Percentiles rank a stretch among this genome's conserved stretches.
Conservation (phyloP, 2,888 invertebrate species). For the Deroplatys truncata region DNA sequence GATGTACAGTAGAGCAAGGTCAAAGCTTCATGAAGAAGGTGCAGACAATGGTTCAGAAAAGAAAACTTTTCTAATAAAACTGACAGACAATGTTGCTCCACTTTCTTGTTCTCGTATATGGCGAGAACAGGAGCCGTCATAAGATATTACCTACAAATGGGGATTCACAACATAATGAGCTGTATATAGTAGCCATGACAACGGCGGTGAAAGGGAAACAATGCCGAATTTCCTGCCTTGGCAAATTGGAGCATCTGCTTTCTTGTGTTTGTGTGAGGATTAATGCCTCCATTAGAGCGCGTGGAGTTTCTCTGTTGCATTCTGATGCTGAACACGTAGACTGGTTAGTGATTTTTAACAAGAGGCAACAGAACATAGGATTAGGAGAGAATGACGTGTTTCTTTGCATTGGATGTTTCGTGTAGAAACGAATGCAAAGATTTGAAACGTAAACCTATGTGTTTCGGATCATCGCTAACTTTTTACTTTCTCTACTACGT, state of each 20-base stretch:
- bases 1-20: neutral
- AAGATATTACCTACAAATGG: neutral
- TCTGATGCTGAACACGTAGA: neutral
- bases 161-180: neutral
- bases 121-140: neutral
- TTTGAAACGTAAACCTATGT: too few relatives aligned
- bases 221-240: neutral
- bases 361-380: too few relatives aligned
- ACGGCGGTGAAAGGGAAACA: neutral
- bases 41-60: neutral
- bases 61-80: neutral
- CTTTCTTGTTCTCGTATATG: neutral
- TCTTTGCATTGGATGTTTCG: too few relatives aligned
- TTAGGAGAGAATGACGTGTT: too few relatives aligned
- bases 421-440: too few relatives aligned
- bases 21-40: neutral
- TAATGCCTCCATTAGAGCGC: neutral
- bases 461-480: too few relatives aligned
- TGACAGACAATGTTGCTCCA: neutral
- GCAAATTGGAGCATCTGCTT: neutral
- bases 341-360: neutral
- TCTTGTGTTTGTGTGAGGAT: neutral
- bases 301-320: neutral
- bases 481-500: too few relatives aligned
- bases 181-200: neutral